phyloP scores from a whole-genome alignment of 2,113 vertebrate species.

The Callochromis pleurospilus region DNA sequence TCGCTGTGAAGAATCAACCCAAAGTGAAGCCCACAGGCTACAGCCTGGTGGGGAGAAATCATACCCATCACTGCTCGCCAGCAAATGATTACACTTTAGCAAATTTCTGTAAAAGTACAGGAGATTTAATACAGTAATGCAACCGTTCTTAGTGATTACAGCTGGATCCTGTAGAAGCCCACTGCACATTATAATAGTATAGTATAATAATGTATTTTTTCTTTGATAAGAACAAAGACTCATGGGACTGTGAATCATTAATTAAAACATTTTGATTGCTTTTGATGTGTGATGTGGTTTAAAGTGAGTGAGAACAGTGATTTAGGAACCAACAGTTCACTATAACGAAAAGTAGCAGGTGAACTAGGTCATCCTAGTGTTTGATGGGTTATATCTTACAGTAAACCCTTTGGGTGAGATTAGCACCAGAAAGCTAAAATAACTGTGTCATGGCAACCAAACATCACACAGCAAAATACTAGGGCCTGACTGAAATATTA shows the following conservation, averaged over 20 bases:
- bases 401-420: not conserved
- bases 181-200: not conserved
- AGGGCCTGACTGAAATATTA: not conserved
- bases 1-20: not conserved
- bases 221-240: not conserved
- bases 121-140: not conserved
- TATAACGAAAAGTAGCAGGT: not conserved
- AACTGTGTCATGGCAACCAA: not conserved
- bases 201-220: not conserved
- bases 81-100: not conserved
- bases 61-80: not conserved
- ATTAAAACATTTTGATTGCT: not conserved
- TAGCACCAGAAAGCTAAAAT: not conserved
- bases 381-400: not conserved
- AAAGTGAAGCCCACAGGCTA: not conserved
- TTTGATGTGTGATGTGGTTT: not conserved
- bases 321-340: not conserved
- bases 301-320: not conserved
- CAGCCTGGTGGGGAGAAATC: not conserved
- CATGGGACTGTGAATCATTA: not conserved
- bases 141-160: not conserved
- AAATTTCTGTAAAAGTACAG: not conserved
- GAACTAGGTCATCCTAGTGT: not conserved
- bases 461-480: not conserved
- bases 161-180: not conserved